These are phyloP conservation scores for Drosophila putrida DNA, from an alignment of 2,888 invertebrate species.

Conservation along the genomic window DNA sequence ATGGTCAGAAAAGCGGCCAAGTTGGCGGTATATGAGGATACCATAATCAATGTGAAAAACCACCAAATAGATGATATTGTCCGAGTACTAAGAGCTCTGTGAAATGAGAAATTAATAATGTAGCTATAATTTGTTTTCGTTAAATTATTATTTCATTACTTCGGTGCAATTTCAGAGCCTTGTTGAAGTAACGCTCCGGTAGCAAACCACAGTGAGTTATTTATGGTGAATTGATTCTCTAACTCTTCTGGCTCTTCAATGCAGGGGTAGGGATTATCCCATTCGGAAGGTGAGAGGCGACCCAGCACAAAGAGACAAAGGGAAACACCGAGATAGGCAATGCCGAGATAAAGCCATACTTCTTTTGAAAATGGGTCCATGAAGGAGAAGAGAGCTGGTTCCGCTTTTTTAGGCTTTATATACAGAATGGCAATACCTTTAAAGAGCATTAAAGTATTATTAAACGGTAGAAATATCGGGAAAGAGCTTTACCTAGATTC, in stretches of 20 bases:
- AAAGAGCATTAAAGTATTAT: not conserved
- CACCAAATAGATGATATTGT: slow-evolving; percentile 95
- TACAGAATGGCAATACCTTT: slow-evolving; percentile 94
- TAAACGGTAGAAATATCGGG: not conserved
- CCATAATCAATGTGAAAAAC: slow-evolving; percentile 93
- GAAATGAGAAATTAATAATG: not conserved
- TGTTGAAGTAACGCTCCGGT: slow-evolving; percentile 94
- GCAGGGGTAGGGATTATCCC: slow-evolving; percentile 95
- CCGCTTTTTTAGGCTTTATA: slow-evolving; percentile 92
- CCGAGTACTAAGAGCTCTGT: slow-evolving; percentile 94
- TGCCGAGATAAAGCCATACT: slow-evolving; percentile 93
- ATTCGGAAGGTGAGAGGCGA: slow-evolving; percentile 93
- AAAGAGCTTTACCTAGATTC: slow-evolving; percentile 89
- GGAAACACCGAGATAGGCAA: slow-evolving; percentile 74
- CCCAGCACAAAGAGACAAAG: slow-evolving; percentile 92
- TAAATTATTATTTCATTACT: slow-evolving; percentile 86
- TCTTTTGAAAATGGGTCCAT: slow-evolving; percentile 94
- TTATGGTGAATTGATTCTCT: slow-evolving; percentile 93
- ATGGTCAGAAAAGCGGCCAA: slow-evolving; percentile 96
- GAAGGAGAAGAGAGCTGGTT: slow-evolving; percentile 95
- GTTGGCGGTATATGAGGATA: slow-evolving; percentile 95
- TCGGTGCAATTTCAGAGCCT: slow-evolving; percentile 94
- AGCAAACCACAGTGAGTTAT: slow-evolving; percentile 95
- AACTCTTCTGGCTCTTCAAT: slow-evolving; percentile 93
- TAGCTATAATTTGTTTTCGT: slow-evolving; percentile 68